These are phyloP conservation scores for Aphelenchoides besseyi DNA, from an alignment of 1,140 invertebrate species.

Conservation along the genomic window DNA sequence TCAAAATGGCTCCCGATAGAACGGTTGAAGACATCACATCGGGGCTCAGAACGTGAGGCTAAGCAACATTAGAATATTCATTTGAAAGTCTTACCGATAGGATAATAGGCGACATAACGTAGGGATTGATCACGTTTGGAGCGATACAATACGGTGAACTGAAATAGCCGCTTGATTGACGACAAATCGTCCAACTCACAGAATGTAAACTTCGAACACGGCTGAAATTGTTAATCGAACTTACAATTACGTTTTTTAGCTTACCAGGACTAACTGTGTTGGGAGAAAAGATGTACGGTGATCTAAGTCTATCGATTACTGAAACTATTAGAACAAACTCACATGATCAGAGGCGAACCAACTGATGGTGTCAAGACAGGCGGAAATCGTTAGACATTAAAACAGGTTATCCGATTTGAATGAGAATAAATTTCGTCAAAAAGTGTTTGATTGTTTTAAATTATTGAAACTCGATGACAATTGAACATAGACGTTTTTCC, in stretches of 20 bases:
- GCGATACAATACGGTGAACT: conserved; percentile 18
- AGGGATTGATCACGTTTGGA: conserved; percentile 21
- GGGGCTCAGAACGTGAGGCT: conserved; percentile 11
- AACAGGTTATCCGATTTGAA: too few relatives aligned
- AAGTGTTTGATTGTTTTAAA: too few relatives aligned
- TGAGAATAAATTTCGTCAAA: too few relatives aligned
- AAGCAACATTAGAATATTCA: conserved; percentile 3
- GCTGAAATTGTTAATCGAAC: background rate
- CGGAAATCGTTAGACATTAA: too few relatives aligned
- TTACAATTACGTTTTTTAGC: background rate
- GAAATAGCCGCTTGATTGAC: background rate
- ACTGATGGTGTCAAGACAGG: background rate
- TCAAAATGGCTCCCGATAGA: conserved; percentile 21
- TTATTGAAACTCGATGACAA: too few relatives aligned
- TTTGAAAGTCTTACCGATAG: background rate
- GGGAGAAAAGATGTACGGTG: conserved; percentile 10
- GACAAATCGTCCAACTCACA: background rate
- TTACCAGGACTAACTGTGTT: background rate
- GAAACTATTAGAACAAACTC: background rate
- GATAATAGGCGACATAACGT: conserved; percentile 19
- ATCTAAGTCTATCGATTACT: background rate
- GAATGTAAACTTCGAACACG: conserved; percentile 15
- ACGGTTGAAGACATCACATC: conserved; percentile 9
- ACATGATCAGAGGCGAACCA: background rate
- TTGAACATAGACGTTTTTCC: too few relatives aligned